Conservation (phyloP, 2,888 invertebrate genomes). For the Polydrusus tereticollis region DNA sequence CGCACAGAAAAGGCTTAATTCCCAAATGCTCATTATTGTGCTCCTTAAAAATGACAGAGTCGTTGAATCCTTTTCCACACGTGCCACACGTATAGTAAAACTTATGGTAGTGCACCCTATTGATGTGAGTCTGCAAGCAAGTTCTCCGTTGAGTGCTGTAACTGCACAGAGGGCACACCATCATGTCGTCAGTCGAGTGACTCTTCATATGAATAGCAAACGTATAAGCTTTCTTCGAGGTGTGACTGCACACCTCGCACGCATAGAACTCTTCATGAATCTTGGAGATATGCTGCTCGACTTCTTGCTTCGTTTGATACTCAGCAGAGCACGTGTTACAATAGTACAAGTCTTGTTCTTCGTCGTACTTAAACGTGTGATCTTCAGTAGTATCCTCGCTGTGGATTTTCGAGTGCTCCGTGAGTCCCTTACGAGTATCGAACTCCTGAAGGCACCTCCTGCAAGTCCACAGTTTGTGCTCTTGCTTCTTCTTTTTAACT, state of each 20-base stretch:
- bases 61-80: constrained; percentile 69
- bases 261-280: constrained; percentile 61
- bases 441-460: constrained; percentile 59
- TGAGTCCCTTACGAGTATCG: constrained; percentile 54
- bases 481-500: constrained; percentile 48
- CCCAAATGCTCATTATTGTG: constrained; percentile 67
- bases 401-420: constrained; percentile 59
- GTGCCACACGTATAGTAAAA: constrained; percentile 67
- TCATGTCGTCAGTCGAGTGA: constrained; percentile 56
- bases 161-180: constrained; percentile 58
- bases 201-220: constrained; percentile 60
- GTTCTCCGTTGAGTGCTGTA: constrained; percentile 57
- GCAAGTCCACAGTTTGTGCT: constrained; percentile 59
- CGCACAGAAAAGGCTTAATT: constrained; percentile 66
- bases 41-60: constrained; percentile 65
- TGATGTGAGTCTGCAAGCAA: constrained; percentile 69
- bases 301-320: constrained; percentile 57
- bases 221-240: constrained; percentile 59
- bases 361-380: constrained; percentile 59
- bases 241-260: constrained; percentile 59
- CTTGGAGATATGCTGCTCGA: constrained; percentile 56
- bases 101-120: constrained; percentile 70
- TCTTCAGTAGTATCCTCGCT: constrained; percentile 59
- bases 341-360: constrained; percentile 55
- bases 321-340: constrained; percentile 60